Percentiles rank a stretch among this genome's conserved stretches.
These are phyloP conservation scores for Carcharodon carcharias DNA, from an alignment of 2,797 vertebrate species.

Conservation along the genomic window DNA sequence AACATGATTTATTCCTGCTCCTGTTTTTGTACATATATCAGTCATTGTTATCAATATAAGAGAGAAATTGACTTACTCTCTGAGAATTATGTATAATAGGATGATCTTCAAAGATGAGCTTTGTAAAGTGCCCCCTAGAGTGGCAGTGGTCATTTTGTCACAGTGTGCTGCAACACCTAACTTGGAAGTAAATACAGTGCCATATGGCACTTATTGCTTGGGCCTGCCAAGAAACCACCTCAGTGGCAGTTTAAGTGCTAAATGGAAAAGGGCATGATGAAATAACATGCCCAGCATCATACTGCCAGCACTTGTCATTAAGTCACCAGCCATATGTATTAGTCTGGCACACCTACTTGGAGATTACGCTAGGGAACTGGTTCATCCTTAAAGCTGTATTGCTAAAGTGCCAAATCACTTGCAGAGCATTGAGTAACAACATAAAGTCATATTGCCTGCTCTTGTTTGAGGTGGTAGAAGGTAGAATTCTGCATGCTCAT, in stretches of 20 bases:
- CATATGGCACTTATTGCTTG: background rate
- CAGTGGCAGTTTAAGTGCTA: background rate
- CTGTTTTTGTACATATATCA: too few species aligned
- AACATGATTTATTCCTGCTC: too few species aligned
- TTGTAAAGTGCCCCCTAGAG: background rate
- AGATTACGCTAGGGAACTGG: background rate
- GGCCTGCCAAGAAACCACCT: too few species aligned
- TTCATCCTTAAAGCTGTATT: background rate
- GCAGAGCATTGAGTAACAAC: too few species aligned
- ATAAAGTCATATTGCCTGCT: background rate
- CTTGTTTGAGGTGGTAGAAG: background rate
- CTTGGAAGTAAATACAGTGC: background rate
- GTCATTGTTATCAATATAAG: too few species aligned
- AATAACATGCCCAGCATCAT: background rate
- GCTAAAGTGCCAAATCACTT: background rate
- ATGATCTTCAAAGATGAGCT: too few species aligned
- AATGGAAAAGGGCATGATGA: background rate
- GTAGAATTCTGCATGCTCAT: background rate
- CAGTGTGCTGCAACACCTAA: background rate
- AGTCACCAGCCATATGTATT: background rate
- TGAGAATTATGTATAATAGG: background rate
- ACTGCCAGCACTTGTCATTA: background rate
- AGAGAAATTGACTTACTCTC: background rate
- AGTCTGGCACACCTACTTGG: background rate
- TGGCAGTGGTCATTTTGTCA: background rate